These are phyloP conservation scores for Ophion ventricosus DNA, from an alignment of 2,888 invertebrate species.

Conservation along the genomic window DNA sequence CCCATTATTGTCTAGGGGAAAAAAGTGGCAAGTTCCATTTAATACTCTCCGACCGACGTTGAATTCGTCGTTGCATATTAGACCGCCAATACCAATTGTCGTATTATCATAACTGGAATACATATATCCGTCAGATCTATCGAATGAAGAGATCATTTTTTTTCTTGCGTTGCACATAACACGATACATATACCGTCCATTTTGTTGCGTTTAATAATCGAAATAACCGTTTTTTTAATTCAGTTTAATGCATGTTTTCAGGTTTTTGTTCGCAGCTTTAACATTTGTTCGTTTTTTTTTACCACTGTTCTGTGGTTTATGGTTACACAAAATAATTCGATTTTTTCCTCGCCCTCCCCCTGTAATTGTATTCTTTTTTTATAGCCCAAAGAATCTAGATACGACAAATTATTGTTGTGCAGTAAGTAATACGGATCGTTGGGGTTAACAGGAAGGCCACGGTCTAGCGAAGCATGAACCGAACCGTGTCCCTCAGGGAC, in stretches of 20 bases:
- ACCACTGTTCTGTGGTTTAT: slow-evolving; percentile 65
- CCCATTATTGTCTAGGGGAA: background rate
- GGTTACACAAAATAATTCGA: slow-evolving; percentile 58
- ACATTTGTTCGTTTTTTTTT: slow-evolving; percentile 49
- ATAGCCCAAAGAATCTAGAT: slow-evolving; percentile 62
- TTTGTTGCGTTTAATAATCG: slow-evolving; percentile 59
- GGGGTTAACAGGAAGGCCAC: slow-evolving; percentile 81
- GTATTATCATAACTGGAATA: slow-evolving; percentile 32
- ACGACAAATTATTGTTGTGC: slow-evolving; percentile 73
- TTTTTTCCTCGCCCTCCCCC: slow-evolving; percentile 40
- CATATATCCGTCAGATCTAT: slow-evolving; percentile 16
- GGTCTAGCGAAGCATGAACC: slow-evolving; percentile 82
- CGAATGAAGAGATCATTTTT: slow-evolving; percentile 40
- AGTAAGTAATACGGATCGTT: slow-evolving; percentile 80
- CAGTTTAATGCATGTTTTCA: slow-evolving; percentile 81
- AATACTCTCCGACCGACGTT: slow-evolving; percentile 31
- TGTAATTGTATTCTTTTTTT: slow-evolving; percentile 57
- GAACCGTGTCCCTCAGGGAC: slow-evolving; percentile 82
- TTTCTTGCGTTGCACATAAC: slow-evolving; percentile 61
- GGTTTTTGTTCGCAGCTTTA: slow-evolving; percentile 74
- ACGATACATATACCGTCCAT: slow-evolving; percentile 30
- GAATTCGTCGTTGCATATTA: slow-evolving; percentile 49
- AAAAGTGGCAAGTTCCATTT: background rate
- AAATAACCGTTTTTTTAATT: slow-evolving; percentile 71
- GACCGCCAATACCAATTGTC: slow-evolving; percentile 35